phyloP scores from a whole-genome alignment of 2,797 vertebrate species.

The Sebastes aleutianus region DNA sequence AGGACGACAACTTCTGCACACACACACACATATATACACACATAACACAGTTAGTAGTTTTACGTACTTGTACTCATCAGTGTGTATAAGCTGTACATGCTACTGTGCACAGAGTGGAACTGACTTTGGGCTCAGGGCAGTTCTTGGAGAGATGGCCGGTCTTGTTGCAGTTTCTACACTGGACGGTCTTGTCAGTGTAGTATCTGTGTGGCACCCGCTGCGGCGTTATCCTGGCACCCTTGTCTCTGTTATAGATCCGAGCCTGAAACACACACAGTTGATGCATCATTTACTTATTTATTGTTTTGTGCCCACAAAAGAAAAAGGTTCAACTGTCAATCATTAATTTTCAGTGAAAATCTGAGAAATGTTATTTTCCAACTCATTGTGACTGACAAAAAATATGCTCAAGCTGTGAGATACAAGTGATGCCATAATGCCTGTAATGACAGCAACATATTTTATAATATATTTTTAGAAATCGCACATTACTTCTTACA shows the following conservation, averaged over 20 bases:
- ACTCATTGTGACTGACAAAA: background rate
- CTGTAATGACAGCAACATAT: background rate
- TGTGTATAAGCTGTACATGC: background rate
- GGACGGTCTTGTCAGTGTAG: conserved; percentile 83
- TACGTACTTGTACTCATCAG: background rate
- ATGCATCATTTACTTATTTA: background rate
- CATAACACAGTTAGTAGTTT: background rate
- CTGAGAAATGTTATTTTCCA: background rate
- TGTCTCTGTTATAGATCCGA: conserved; percentile 85
- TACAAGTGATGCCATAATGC: background rate
- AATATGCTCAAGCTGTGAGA: background rate
- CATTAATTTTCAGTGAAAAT: background rate
- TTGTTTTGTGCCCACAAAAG: background rate
- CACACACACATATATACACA: conserved; percentile 2
- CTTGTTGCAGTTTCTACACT: conserved; percentile 87
- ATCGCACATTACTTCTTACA: background rate
- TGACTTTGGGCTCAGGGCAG: conserved; percentile 88
- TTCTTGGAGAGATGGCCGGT: conserved; percentile 92
- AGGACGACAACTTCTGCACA: conserved; percentile 82
- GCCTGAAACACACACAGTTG: conserved; percentile 78
- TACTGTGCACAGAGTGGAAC: background rate
- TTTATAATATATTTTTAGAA: background rate
- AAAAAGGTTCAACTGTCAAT: background rate
- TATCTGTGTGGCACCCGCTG: conserved; percentile 80
- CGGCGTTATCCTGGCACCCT: background rate